phyloP scores from a whole-genome alignment of 2,113 vertebrate species.

The Chlamydotis undulata region DNA sequence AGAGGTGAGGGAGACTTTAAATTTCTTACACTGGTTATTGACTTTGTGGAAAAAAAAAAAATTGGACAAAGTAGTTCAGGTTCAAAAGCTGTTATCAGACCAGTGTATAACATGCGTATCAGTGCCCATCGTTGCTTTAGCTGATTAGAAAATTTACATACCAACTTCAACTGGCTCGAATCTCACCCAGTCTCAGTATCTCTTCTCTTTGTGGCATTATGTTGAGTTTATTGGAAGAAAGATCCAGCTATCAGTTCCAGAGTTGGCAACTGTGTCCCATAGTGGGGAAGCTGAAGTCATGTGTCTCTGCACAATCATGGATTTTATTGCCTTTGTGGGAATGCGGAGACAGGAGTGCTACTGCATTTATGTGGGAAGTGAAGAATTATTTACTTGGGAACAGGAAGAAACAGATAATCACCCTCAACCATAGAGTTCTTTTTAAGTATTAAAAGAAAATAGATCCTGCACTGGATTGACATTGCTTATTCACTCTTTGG shows the following conservation, averaged over 20 bases:
- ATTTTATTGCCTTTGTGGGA: background rate
- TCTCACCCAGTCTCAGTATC: background rate
- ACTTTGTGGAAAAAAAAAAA: background rate
- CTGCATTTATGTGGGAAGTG: background rate
- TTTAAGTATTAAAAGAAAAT: background rate
- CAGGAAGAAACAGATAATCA: background rate
- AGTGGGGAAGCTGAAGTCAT: background rate
- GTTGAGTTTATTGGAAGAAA: background rate
- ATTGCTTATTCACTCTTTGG: background rate
- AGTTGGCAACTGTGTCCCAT: accelerated
- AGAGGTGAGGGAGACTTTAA: background rate
- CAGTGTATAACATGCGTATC: background rate
- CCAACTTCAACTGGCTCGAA: background rate
- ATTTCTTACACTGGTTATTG: background rate
- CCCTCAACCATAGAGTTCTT: background rate
- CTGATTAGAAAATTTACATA: background rate
- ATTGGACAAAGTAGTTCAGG: background rate
- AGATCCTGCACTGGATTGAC: background rate
- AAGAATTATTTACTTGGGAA: background rate
- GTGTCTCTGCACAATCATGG: background rate
- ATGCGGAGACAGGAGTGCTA: background rate
- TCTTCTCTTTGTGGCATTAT: background rate
- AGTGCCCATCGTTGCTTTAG: background rate
- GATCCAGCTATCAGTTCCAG: background rate
- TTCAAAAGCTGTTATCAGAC: background rate